Evolutionary conservation across 1,140 invertebrate species (phyloP).

Genomic region (Stenopsyche tienmushanensis): DNA sequence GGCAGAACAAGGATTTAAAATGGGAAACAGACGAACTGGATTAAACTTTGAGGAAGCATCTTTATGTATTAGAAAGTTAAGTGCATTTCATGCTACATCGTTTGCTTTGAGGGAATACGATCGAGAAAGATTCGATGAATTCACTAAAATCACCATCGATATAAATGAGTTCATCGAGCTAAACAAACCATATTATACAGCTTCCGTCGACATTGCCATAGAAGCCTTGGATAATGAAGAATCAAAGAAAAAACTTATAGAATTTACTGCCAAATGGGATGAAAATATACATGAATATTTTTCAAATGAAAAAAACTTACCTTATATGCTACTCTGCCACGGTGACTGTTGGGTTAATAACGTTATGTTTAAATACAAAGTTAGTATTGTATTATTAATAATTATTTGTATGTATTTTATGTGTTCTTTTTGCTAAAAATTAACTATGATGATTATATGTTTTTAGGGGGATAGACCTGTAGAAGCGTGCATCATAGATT

Average conservation of each 20-base stretch:
- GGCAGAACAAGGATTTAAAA: conserved; percentile 46
- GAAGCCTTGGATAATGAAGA: not conserved
- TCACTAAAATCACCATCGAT: not conserved
- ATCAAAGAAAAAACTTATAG: not conserved
- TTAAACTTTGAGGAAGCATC: conserved; percentile 51
- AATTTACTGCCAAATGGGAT: not conserved
- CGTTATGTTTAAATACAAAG: conserved; percentile 47
- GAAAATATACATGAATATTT: not conserved
- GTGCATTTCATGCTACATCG: conserved; percentile 58
- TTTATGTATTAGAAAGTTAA: conserved; percentile 53
- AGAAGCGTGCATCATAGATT: conserved; percentile 1
- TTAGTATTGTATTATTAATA: not conserved
- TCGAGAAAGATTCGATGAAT: conserved; percentile 42
- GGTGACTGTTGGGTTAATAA: conserved; percentile 61
- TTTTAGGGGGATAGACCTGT: not conserved
- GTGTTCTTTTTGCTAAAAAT: not conserved
- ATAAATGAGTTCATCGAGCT: not conserved
- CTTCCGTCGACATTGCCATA: too few relatives aligned
- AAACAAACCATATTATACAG: not conserved
- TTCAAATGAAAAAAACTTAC: conserved; percentile 19
- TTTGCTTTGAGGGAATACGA: conserved; percentile 53
- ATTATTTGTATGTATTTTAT: not conserved
- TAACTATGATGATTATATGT: not conserved
- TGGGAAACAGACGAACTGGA: conserved; percentile 51
- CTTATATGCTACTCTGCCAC: conserved; percentile 52